phyloP scores from a whole-genome alignment of 1,140 invertebrate species.

The Elysia chlorotica region DNA sequence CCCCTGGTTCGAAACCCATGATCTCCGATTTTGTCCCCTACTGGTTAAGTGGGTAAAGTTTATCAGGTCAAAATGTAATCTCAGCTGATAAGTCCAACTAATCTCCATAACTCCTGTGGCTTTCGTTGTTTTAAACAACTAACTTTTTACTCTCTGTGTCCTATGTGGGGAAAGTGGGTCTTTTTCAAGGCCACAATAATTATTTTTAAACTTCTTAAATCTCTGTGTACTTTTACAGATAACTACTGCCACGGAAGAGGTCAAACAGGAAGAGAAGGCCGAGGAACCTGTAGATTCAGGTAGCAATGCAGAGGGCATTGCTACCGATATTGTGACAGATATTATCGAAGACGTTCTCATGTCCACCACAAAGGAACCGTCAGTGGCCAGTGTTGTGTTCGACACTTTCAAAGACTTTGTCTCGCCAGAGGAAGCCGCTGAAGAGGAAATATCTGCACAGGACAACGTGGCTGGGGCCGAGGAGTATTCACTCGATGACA shows the following conservation, averaged over 20 bases:
- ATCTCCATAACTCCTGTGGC: too few relatives aligned
- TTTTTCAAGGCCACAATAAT: too few relatives aligned
- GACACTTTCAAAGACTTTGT: slow-evolving; percentile 47
- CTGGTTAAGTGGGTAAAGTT: too few relatives aligned
- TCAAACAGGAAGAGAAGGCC: slow-evolving; percentile 15
- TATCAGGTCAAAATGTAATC: too few relatives aligned
- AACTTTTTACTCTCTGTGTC: too few relatives aligned
- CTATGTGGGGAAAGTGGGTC: too few relatives aligned
- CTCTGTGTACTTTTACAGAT: too few relatives aligned
- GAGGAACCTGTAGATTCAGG: slow-evolving; percentile 16
- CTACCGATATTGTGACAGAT: slow-evolving; percentile 43
- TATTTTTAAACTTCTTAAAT: too few relatives aligned
- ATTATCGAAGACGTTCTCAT: slow-evolving; percentile 54
- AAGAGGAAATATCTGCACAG: background rate
- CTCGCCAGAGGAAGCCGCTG: background rate
- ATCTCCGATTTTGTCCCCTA: too few relatives aligned
- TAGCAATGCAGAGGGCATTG: slow-evolving; percentile 23
- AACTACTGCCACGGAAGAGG: background rate
- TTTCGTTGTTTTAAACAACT: too few relatives aligned
- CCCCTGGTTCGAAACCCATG: too few relatives aligned
- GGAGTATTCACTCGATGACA: slow-evolving; percentile 45
- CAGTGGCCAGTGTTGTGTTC: slow-evolving; percentile 53
- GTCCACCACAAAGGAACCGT: slow-evolving; percentile 46
- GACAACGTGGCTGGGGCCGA: background rate
- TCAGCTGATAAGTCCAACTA: too few relatives aligned